Base-by-base conservation (phyloP, 2,888 invertebrate genomes). In the Nemotelus pantherinus region DNA sequence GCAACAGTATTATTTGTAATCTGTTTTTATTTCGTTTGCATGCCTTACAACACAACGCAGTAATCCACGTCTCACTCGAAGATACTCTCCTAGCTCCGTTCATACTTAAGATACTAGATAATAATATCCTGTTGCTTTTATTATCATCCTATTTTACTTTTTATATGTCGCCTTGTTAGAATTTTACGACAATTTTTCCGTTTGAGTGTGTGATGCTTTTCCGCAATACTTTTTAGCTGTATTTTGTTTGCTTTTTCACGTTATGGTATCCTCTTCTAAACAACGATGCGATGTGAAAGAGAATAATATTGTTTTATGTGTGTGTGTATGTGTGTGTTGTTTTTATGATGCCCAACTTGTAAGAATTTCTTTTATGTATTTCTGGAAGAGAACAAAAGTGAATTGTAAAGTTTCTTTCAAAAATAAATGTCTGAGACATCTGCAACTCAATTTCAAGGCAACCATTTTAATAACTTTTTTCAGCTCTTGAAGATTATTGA, bases 61-160 rank as follows among this genome's bases (percentile, higher is more conserved):
- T 45, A 44, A 65, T 47, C 5, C 3, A 1, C 48, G 68, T 2
- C 53, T 39, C 48, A 4, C 3, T 50, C 39, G 50, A 50, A 9
- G 53, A 50, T 68, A 50, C 63, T 63, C 63, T 63, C 7, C 43
- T 43, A 25, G 25, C 25, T 25, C 25, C 25, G 25, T 53, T 39
- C 41, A 53, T 41, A 44, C 25, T 10, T 43, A 10, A 25, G 39
- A 55, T 48, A 67, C 47, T 67, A 53, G 39, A 70, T 70, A 70
- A 70, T 74, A 60, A 74, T 60, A 60, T 74, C 74, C 74, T 74
- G 74, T 60, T 63, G 74, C 63, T 74, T 74, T 74, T 74, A 74
- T 74, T 60, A 74, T 74, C 60, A 48, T 63, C 63, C 50, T 74
- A 60, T 63, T 74, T 74, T 74, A 72, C 74, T 60, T 74, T 63